Evolutionary conservation across 2,797 vertebrate genomes (phyloP).

Genomic region (Muscicapa striata): DNA sequence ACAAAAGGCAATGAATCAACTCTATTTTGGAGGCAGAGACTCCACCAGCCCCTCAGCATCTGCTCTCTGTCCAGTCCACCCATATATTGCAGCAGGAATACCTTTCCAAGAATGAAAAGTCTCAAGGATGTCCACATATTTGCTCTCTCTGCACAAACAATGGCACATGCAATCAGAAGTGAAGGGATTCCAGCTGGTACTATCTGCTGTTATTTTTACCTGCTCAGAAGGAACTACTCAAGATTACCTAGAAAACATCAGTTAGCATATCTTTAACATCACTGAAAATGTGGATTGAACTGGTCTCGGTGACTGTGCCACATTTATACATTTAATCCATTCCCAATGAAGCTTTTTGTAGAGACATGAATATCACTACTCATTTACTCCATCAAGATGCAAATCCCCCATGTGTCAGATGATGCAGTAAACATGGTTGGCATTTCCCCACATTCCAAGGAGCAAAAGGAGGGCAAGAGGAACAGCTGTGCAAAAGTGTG

Average conservation of each 20-base stretch:
- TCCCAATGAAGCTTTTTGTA: background rate
- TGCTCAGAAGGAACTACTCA: background rate
- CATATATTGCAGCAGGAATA: background rate
- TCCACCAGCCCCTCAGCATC: background rate
- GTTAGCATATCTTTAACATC: background rate
- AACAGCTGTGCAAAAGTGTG: rapidly evolving
- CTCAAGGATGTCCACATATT: background rate
- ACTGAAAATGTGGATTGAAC: background rate
- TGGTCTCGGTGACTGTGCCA: background rate
- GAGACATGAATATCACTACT: background rate
- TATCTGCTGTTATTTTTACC: background rate
- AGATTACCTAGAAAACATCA: background rate
- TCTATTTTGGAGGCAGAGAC: background rate
- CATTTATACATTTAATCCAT: background rate
- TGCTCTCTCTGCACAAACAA: background rate
- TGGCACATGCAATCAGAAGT: rapidly evolving
- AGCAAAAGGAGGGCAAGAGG: background rate
- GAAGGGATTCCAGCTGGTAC: background rate
- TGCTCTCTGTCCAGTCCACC: background rate
- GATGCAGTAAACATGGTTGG: background rate
- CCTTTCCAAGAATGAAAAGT: background rate
- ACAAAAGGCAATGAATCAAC: background rate
- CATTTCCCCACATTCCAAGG: background rate
- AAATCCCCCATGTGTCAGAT: background rate
- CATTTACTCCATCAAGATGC: background rate